Percentiles rank a stretch among this genome's conserved stretches.
Evolutionary conservation across 2,113 vertebrate species (phyloP).

Genomic region (Corapipo altera): DNA sequence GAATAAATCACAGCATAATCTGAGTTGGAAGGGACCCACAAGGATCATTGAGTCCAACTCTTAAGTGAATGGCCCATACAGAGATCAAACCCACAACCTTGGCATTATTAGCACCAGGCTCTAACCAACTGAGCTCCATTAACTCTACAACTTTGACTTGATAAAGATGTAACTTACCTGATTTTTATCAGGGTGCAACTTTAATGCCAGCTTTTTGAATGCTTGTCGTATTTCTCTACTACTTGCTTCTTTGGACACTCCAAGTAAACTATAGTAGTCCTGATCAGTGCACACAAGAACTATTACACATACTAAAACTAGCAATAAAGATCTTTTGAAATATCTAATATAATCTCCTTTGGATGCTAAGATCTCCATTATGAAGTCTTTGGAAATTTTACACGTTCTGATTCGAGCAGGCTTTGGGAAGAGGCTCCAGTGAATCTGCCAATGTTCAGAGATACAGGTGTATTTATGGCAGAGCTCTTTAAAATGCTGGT

Average conservation of each 20-base stretch:
- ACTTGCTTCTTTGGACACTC: constrained; percentile 87
- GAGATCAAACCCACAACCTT: background rate
- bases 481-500: background rate
- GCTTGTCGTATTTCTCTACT: constrained; percentile 93
- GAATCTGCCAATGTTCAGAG: background rate
- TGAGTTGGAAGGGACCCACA: background rate
- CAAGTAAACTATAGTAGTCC: constrained; percentile 91
- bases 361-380: constrained; percentile 64
- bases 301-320: constrained; percentile 67
- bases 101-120: background rate
- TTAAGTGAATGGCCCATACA: background rate
- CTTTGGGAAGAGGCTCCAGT: background rate
- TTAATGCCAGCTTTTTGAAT: constrained; percentile 95
- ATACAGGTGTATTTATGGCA: background rate
- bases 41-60: background rate
- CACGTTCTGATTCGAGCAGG: background rate
- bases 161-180: constrained; percentile 78
- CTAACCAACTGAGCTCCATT: background rate
- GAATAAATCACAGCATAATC: background rate
- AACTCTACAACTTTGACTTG: background rate
- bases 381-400: constrained; percentile 3
- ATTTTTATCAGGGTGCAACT: constrained; percentile 98
- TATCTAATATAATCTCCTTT: constrained; percentile 23
- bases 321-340: constrained; percentile 58
- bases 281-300: constrained; percentile 73